Evolutionary conservation across 2,113 vertebrate species (phyloP), one percentile per base, ranked within the genome.

Genomic region (Jacana jacana): DNA sequence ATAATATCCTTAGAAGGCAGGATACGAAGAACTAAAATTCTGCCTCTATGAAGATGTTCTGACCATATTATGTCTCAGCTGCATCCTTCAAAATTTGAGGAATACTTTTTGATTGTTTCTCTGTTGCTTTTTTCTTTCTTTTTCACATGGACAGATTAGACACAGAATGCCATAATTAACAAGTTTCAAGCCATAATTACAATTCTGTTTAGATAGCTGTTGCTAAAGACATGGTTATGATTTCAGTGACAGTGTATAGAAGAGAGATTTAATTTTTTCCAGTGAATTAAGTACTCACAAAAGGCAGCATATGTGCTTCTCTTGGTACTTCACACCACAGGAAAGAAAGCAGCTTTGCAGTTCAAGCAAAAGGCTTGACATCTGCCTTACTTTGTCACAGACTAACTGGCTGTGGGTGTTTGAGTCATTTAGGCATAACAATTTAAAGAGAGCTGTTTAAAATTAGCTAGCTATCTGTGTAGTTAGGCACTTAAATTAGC

Each of bases 311-410:
- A 90, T 95, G 90, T 65, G 49, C 44, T 51, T 86, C 76, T 81
- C 69, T 93, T 93, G 63, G 13, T 87, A 17, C 54, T 91, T 91
- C 71, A 51, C 78, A 89, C 93, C 46, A 22, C 61, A 82, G 70
- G 85, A 88, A 86, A 93, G 76, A 83, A 87, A 89, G 40, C 75
- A 77, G 66, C 66, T 88, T 96, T 94, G 54, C 87, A 82, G 77
- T 82, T 95, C 77, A 83, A 66, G 75, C 30, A 63, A 85, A 89
- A 94, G 81, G 58, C 63, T 95, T 86, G 91, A 94, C 81, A 88
- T 96, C 84, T 96, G 91, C 85, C 68, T 86, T 28, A 31, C 72
- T 91, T 89, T 93, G 75, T 77, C 94, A 90, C 71, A 89, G 68
- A 70, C n/a, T 92, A 54, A 80, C 63, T 91, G 89, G 16, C 46